Percentiles rank a stretch among this genome's conserved stretches.
These are phyloP conservation scores for Myodes glareolus DNA, from an alignment of 2,113 vertebrate species.

Conservation along the genomic window DNA sequence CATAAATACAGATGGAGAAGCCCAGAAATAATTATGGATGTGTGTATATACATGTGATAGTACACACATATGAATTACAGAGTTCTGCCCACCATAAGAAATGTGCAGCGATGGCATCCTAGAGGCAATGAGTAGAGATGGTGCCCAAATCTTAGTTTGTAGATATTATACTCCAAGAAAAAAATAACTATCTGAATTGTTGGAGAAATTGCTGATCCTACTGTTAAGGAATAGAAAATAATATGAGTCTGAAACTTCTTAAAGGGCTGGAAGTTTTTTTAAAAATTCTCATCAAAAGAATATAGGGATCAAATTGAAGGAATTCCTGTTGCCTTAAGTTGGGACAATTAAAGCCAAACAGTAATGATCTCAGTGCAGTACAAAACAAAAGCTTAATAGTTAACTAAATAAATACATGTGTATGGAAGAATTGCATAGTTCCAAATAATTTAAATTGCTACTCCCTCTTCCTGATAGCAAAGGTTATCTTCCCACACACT, in stretches of 20 bases:
- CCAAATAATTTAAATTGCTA: neutral
- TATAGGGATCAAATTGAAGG: neutral
- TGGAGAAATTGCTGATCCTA: neutral
- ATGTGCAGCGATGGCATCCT: neutral
- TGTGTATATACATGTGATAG: neutral
- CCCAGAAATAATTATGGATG: slow-evolving; percentile 33
- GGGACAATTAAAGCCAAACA: neutral
- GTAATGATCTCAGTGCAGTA: neutral
- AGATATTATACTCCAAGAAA: neutral
- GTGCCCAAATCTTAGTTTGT: neutral
- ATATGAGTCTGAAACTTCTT: neutral
- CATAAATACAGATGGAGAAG: slow-evolving; percentile 42
- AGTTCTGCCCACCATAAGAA: neutral
- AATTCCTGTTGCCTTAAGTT: neutral
- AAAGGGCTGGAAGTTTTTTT: neutral
- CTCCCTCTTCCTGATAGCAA: neutral
- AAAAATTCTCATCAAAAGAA: neutral
- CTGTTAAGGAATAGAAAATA: neutral
- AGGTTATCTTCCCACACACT: neutral
- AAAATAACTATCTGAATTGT: neutral
- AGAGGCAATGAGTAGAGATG: neutral
- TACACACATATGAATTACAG: neutral
- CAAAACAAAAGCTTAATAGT: neutral
- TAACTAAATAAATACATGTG: neutral
- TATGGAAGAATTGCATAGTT: neutral